Conservation (phyloP, 2,888 invertebrate genomes). For the Sinopyrophorus schimmeli region DNA sequence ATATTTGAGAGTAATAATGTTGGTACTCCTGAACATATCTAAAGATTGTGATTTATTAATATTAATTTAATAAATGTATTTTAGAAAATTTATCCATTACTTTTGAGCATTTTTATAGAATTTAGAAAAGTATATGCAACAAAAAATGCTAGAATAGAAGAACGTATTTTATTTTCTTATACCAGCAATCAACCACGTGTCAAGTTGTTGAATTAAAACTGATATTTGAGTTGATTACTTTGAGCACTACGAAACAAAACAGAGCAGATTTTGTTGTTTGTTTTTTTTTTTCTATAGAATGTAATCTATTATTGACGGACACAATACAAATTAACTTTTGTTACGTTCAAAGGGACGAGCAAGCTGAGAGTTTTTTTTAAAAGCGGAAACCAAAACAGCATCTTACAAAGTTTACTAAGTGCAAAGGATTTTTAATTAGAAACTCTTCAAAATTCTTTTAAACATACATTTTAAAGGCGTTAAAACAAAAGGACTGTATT, state of each 20-base stretch:
- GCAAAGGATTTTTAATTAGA: slow-evolving; percentile 21
- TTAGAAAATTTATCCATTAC: no score
- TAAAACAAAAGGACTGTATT: no score
- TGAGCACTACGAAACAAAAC: slow-evolving; percentile 16
- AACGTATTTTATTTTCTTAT: no score
- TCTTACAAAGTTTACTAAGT: slow-evolving; percentile 19
- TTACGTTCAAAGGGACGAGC: slow-evolving; percentile 20
- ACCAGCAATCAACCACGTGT: slow-evolving; percentile 17
- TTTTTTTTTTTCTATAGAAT: slow-evolving; percentile 18
- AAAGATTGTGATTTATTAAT: no score
- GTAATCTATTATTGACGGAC: slow-evolving; percentile 25
- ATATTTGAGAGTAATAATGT: no score
- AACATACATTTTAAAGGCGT: no score
- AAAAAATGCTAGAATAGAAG: no score
- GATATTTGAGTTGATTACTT: slow-evolving; percentile 25
- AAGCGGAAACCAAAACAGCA: slow-evolving; percentile 8
- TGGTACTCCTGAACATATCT: no score
- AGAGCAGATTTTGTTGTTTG: slow-evolving; percentile 11
- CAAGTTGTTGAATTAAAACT: slow-evolving; percentile 24
- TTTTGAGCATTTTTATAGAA: no score
- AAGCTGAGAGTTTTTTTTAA: slow-evolving; percentile 3
- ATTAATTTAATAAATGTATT: no score
- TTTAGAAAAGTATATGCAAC: no score
- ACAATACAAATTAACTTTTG: slow-evolving; percentile 29
- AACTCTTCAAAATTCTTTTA: slow-evolving; percentile 13